Percentiles rank a stretch among this genome's conserved stretches.
Evolutionary conservation across 2,888 invertebrate genomes (phyloP).

Genomic region (Drosophila paranaensis): DNA sequence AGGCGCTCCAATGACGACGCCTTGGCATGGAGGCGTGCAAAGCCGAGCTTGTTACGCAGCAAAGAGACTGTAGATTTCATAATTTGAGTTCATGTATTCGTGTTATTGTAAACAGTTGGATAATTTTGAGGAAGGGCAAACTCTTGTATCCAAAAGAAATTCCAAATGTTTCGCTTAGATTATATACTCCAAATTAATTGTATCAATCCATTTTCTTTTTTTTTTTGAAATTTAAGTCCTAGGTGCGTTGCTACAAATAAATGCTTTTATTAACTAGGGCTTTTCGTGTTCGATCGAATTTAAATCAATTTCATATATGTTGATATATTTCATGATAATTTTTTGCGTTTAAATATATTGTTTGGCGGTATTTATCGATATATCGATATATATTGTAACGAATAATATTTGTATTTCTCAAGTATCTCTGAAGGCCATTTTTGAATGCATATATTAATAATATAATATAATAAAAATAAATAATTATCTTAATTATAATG

Average conservation of each 20-base stretch:
- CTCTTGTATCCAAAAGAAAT: conserved; percentile 18
- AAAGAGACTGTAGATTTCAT: conserved; percentile 58
- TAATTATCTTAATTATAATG: not conserved
- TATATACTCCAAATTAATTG: not conserved
- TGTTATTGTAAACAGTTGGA: not conserved
- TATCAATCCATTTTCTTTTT: not conserved
- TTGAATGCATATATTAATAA: too few species aligned
- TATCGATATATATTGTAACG: not conserved
- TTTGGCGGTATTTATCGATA: conserved; percentile 3
- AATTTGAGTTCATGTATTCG: conserved; percentile 24
- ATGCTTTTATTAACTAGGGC: not conserved
- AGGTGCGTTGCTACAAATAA: not conserved
- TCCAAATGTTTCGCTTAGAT: conserved; percentile 6
- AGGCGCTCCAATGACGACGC: conserved; percentile 29
- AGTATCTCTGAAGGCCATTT: not conserved
- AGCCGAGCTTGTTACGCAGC: conserved; percentile 47
- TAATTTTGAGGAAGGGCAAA: conserved; percentile 33
- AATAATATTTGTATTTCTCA: not conserved
- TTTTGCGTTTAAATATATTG: not conserved
- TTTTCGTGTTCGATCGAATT: not conserved
- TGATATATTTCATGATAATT: not conserved
- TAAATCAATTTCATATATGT: not conserved
- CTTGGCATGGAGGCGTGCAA: conserved; percentile 31
- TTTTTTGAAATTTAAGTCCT: conserved; percentile 17
- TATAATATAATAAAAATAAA: not conserved